Evolutionary conservation across 2,888 invertebrate genomes (phyloP), one percentile per base, ranked within the genome.

Genomic region (Agriopis leucophaearia): DNA sequence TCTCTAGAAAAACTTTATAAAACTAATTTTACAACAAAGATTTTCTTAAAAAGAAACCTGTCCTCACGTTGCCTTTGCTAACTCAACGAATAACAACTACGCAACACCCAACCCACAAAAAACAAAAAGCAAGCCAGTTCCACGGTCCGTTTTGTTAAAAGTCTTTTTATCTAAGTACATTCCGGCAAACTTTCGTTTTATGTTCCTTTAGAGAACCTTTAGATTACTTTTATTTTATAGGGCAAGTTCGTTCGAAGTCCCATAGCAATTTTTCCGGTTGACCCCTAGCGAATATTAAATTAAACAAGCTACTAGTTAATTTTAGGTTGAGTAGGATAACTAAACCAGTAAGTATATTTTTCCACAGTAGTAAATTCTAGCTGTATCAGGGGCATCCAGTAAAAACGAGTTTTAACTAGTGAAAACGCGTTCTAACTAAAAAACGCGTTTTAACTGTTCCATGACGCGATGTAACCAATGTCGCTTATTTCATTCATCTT

Each of bases 161-260:
- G 57, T 56, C 47, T 61, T 66, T 74, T 74, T 69, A 67, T 70
- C 74, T 69, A 61, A 62, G 55, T 71, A 70, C 67, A 66, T 71
- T 72, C 45, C 47, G 66, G 52, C 58, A 62, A 71, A 66, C 68
- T 75, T 64, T 66, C 67, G 56, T 69, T 75, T 74, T 70, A 74
- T 75, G 66, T 71, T 73, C 67, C 70, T 65, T 61, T 63, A 56
- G 71, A 74, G 75, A 65, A 66, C 66, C 72, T 61, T 74, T 66
- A 71, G 67, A 72, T 74, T 72, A 72, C 71, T 72, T 71, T 72
- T 71, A 74, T 71, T 75, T 75, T 75, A 75, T 74, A 69, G 72
- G 64, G 61, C 63, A 73, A 75, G 70, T 75, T 75, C 52, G 64
- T 70, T 64, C 48, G 60, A 64, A 64, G 71, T 75, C 75, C 74